These are phyloP conservation scores for Tetragonula carbonaria DNA, from an alignment of 2,888 invertebrate species.

Conservation along the genomic window DNA sequence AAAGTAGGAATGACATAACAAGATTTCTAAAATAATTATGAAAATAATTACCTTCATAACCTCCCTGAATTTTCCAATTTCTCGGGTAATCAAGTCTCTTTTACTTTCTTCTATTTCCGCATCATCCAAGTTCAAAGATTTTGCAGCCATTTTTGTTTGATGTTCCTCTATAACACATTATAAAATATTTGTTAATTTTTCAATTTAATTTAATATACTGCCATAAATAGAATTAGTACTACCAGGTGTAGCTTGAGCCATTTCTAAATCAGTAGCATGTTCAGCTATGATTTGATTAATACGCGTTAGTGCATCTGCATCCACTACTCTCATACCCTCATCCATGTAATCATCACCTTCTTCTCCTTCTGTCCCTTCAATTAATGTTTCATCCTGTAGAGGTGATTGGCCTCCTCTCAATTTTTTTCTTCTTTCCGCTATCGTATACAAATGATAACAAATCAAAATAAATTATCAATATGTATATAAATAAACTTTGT, in stretches of 20 bases:
- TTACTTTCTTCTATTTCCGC: slow-evolving; percentile 98
- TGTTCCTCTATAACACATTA: slow-evolving; percentile 86
- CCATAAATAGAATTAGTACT: slow-evolving; percentile 8
- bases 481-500: slow-evolving; percentile 28
- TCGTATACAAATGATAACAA: neutral
- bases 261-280: slow-evolving; percentile 85
- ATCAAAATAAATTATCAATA: neutral
- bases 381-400: slow-evolving; percentile 86
- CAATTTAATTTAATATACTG: neutral
- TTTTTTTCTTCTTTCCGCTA: slow-evolving; percentile 87
- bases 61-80: slow-evolving; percentile 98
- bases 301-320: slow-evolving; percentile 90
- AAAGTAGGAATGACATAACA: slow-evolving; percentile 53
- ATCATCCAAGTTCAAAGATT: slow-evolving; percentile 87
- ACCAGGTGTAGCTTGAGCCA: slow-evolving; percentile 81
- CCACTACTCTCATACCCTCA: slow-evolving; percentile 90
- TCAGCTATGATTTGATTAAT: slow-evolving; percentile 93
- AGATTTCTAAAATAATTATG: slow-evolving; percentile 42
- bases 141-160: slow-evolving; percentile 80
- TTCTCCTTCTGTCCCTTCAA: slow-evolving; percentile 85
- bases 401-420: slow-evolving; percentile 86
- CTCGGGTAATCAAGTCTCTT: slow-evolving; percentile 97
- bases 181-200: slow-evolving; percentile 1
- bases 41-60: slow-evolving; percentile 94
- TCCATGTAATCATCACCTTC: slow-evolving; percentile 89